Conservation (phyloP, 2,113 vertebrate species). For the Theropithecus gelada region DNA sequence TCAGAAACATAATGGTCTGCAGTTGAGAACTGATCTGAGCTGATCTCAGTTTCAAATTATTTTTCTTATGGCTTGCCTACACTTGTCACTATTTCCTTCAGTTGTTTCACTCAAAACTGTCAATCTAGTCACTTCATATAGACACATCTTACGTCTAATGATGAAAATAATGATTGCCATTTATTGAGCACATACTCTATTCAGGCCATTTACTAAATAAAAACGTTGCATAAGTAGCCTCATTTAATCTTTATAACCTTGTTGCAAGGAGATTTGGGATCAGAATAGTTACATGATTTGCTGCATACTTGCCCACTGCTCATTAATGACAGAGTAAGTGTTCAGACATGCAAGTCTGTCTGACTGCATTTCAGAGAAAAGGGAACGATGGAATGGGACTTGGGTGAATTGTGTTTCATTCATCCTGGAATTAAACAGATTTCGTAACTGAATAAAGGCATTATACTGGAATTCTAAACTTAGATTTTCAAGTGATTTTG, state of each 20-base stretch:
- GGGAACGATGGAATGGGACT: not conserved
- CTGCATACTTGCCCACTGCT: constrained; percentile 17
- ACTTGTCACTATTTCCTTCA: not conserved
- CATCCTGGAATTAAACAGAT: not conserved
- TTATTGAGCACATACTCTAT: constrained; percentile 27
- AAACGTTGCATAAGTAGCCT: not conserved
- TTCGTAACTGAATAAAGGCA: not conserved
- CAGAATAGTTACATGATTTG: not conserved
- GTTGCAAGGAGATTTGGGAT: not conserved
- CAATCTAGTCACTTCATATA: not conserved
- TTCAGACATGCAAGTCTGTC: not conserved
- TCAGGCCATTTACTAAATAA: constrained; percentile 34
- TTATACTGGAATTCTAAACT: not conserved
- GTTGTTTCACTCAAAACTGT: not conserved
- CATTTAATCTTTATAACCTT: not conserved
- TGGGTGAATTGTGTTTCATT: not conserved
- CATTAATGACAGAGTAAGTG: not conserved
- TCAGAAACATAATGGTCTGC: not conserved
- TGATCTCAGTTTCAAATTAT: not conserved
- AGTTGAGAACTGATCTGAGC: not conserved
- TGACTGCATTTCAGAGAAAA: not conserved
- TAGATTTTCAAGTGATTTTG: not conserved
- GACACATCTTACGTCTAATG: not conserved
- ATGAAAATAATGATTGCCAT: not conserved
- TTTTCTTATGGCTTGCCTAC: not conserved